These are phyloP conservation scores for Tenthredo livida DNA, from an alignment of 2,888 invertebrate species.

Conservation along the genomic window DNA sequence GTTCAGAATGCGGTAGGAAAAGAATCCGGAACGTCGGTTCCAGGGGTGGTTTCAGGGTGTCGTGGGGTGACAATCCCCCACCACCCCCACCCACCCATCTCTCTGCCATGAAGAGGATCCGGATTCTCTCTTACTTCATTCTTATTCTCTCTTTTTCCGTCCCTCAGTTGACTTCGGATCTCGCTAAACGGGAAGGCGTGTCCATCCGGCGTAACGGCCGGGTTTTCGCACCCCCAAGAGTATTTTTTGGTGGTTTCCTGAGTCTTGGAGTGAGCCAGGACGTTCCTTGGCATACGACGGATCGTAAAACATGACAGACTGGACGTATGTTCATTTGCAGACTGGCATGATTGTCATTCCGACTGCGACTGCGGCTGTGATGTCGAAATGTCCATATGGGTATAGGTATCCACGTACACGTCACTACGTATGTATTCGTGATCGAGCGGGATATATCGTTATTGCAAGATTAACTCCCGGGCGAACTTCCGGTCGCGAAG, in stretches of 20 bases:
- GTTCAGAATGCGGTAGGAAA: neutral
- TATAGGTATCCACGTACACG: neutral
- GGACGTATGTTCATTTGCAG: neutral
- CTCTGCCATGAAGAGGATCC: neutral
- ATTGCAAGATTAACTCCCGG: conserved; percentile 30
- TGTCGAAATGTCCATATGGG: neutral
- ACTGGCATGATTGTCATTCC: neutral
- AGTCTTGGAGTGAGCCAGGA: neutral
- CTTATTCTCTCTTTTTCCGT: conserved; percentile 39
- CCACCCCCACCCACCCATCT: neutral
- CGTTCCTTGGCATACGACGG: neutral
- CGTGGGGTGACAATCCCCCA: conserved; percentile 27
- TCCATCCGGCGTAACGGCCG: conserved; percentile 22
- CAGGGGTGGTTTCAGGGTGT: conserved; percentile 24
- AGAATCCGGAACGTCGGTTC: conserved; percentile 37
- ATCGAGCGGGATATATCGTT: neutral
- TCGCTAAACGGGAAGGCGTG: conserved; percentile 46
- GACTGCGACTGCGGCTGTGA: neutral
- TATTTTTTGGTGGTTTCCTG: conserved; percentile 16
- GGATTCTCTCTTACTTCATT: conserved; percentile 19
- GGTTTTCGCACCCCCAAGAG: conserved; percentile 20
- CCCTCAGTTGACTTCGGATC: conserved; percentile 49
- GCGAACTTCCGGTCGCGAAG: conserved; percentile 38
- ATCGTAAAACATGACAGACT: conserved; percentile 16
- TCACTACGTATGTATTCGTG: neutral